Conservation (phyloP, 2,113 vertebrate species). For the Melanocharis versteri region DNA sequence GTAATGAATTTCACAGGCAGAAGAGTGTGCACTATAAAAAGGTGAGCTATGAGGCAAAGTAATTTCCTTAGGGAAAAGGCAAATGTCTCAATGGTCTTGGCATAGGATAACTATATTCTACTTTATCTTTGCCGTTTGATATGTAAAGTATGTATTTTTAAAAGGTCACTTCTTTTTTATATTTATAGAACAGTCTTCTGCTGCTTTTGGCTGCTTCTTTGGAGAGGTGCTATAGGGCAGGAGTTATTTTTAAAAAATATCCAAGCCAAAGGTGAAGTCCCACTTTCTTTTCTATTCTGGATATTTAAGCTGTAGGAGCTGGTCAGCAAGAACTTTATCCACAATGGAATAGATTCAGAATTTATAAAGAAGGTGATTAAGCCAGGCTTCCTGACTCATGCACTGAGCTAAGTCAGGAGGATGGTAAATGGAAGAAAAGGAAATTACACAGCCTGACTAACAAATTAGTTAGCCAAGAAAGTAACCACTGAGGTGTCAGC, state of each 20-base stretch:
- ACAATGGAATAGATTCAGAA: not conserved
- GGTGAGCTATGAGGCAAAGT: not conserved
- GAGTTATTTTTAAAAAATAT: not conserved
- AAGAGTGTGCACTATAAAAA: not conserved
- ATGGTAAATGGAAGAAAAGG: not conserved
- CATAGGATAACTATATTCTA: not conserved
- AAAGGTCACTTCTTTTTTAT: not conserved
- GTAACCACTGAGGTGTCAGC: not conserved
- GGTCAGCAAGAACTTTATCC: not conserved
- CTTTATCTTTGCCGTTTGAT: not conserved
- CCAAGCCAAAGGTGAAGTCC: not conserved
- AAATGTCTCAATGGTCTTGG: not conserved
- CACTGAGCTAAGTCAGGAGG: not conserved
- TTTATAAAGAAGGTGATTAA: conserved; percentile 4
- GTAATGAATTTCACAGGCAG: not conserved
- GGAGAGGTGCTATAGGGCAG: not conserved
- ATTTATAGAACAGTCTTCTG: not conserved
- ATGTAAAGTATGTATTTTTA: not conserved
- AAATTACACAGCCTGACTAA: not conserved
- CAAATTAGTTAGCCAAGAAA: not conserved
- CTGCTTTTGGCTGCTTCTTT: not conserved
- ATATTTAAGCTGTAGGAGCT: not conserved
- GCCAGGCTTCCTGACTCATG: not conserved
- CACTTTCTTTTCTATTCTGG: not conserved
- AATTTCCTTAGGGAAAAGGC: not conserved